Evolutionary conservation across 2,797 vertebrate species (phyloP).

Genomic region (Crenichthys baileyi): DNA sequence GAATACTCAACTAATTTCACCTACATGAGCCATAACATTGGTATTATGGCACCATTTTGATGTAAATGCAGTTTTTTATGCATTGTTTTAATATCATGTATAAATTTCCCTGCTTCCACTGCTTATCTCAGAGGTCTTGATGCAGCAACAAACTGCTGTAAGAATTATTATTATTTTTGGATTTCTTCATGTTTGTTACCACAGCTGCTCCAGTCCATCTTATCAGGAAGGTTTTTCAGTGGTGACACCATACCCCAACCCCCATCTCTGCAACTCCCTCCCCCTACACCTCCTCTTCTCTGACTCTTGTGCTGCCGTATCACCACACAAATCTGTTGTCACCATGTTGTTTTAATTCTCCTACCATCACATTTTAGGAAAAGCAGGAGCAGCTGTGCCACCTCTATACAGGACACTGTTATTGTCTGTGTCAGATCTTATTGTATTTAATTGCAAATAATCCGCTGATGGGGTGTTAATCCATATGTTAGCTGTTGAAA

Average conservation of each 20-base stretch:
- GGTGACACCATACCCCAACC: conserved; percentile 20
- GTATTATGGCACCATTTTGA: background rate
- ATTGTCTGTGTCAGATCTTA: background rate
- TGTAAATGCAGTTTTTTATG: background rate
- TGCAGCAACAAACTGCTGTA: conserved; percentile 38
- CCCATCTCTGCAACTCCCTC: background rate
- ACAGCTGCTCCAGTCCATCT: conserved; percentile 80
- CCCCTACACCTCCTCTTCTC: conserved; percentile 10
- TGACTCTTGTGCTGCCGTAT: background rate
- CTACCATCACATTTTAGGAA: background rate
- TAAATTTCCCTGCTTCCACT: background rate
- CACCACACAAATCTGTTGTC: conserved; percentile 6
- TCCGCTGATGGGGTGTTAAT: background rate
- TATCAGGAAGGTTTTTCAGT: conserved; percentile 38
- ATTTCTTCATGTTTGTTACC: conserved; percentile 61
- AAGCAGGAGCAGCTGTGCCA: conserved; percentile 40
- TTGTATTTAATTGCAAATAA: background rate
- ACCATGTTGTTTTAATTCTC: background rate
- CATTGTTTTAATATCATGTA: background rate
- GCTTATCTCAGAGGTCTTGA: conserved; percentile 3
- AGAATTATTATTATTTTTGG: conserved; percentile 58
- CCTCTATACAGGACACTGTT: conserved; percentile 17
- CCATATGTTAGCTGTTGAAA: conserved; percentile 1
- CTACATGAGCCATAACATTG: too few relatives aligned
- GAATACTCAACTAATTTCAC: background rate